Conservation (phyloP, 2,797 vertebrate species). For the Delichon dasypus region DNA sequence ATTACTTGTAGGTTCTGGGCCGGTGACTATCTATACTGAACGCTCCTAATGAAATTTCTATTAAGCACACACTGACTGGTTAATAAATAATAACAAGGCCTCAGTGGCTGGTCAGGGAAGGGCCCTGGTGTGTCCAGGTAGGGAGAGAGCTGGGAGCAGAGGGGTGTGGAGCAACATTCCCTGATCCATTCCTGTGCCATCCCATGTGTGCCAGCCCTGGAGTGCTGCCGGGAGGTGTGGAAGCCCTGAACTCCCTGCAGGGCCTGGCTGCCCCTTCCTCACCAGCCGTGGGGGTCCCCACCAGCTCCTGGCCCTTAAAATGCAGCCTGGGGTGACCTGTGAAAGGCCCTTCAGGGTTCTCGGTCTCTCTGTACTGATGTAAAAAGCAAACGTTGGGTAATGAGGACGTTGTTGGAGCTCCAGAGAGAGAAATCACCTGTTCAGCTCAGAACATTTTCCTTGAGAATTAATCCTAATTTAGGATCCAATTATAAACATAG, state of each 20-base stretch:
- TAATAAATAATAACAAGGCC: conserved; percentile 18
- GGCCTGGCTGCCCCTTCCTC: neutral
- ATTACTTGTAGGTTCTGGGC: conserved; percentile 72
- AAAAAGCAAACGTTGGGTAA: neutral
- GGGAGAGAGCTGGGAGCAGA: neutral
- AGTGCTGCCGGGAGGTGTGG: neutral
- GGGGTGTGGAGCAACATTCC: neutral
- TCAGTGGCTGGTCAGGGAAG: neutral
- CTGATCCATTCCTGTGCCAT: fast-evolving
- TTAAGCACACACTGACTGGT: neutral
- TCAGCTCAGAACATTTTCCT: conserved; percentile 15
- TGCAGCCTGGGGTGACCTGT: neutral
- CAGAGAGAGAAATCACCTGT: conserved; percentile 18
- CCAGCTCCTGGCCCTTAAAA: neutral
- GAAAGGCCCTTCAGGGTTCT: neutral
- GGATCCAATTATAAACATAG: conserved; percentile 54
- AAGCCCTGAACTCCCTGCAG: neutral
- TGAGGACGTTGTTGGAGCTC: neutral
- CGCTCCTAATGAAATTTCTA: conserved; percentile 55
- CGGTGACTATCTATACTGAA: conserved; percentile 58
- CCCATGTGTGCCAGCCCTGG: fast-evolving
- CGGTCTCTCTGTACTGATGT: neutral
- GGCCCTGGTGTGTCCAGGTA: neutral
- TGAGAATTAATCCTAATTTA: conserved; percentile 59
- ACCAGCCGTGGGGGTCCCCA: no score